Percentiles rank a stretch among this genome's conserved stretches.
These are phyloP conservation scores for Drosophila peninsularis DNA, from an alignment of 2,888 invertebrate species.

Conservation along the genomic window DNA sequence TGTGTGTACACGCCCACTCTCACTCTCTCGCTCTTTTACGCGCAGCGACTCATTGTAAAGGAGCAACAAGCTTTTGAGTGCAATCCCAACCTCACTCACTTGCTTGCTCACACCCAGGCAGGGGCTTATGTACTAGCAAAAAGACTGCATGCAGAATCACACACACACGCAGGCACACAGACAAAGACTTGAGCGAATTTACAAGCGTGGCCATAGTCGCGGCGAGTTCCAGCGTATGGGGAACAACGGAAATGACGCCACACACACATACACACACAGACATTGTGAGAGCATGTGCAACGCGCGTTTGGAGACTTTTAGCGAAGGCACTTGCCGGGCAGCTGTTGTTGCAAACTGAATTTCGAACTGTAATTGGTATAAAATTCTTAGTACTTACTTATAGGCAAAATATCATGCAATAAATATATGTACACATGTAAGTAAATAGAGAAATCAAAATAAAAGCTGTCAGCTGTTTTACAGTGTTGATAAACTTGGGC, in stretches of 20 bases:
- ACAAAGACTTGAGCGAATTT: constrained; percentile 21
- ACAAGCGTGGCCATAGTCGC: constrained; percentile 26
- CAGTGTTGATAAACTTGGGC: constrained; percentile 33
- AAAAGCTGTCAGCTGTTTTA: constrained; percentile 61
- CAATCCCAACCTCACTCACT: constrained; percentile 51
- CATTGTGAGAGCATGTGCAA: constrained; percentile 52
- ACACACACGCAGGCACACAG: constrained; percentile 10
- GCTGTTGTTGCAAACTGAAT: constrained; percentile 37
- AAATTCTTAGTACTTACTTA: constrained; percentile 10
- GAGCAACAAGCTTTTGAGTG: constrained; percentile 79
- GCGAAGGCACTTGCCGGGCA: constrained; percentile 64
- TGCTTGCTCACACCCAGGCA: constrained; percentile 27
- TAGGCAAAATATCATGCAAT: neutral
- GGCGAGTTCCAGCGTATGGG: constrained; percentile 63
- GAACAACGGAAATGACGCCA: constrained; percentile 78
- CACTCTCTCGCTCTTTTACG: constrained; percentile 29
- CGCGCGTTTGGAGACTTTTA: constrained; percentile 72
- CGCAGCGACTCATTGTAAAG: constrained; percentile 29
- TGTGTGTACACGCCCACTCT: constrained; percentile 28
- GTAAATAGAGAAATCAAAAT: constrained; percentile 6
- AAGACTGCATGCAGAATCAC: constrained; percentile 33
- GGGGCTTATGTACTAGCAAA: constrained; percentile 39
- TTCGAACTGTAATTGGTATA: constrained; percentile 19
- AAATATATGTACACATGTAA: too few relatives aligned
- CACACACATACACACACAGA: constrained; percentile 29